Evolutionary conservation across 2,888 invertebrate species (phyloP), one percentile per base, ranked within the genome.

Genomic region (Harpalus rubripes): DNA sequence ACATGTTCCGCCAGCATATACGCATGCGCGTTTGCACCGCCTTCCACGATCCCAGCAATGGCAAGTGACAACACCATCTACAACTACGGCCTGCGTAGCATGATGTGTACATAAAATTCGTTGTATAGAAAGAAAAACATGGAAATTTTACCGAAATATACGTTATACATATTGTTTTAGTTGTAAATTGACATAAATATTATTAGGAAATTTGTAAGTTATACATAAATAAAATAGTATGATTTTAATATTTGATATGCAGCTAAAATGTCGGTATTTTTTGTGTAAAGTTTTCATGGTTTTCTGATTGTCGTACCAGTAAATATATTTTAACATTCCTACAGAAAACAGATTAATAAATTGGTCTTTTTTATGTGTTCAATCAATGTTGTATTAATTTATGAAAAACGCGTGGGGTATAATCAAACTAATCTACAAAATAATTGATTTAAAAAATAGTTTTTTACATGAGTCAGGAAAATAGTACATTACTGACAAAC

Each of bases 271-370:
- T 32, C 32, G 5, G 32, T 32, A 32, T 5, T 32, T 32, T 52
- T 52, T 8, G 7, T 12, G 44, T 52, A 52, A 52, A 63, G 32
- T 68, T 74, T 74, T 74, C 7, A 74, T 41, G 18, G 44, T 74
- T 74, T 41, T 74, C 18, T 39, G 68, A 32, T 68, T 68, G 72
- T 44, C 44, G 72, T 74, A 44, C 72, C 26, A 63, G 68, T 68
- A 68, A 68, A 68, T 68, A 68, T 68, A 68, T 68, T 68, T 74
- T 44, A 44, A 74, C 72, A 74, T 74, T 74, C 72, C 72, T 74
- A 74, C 41, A 74, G 12, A 74, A 74, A 44, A 44, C n/a, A 16
- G 41, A 44, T 74, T n/a, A 18, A 74, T 15, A 41, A 32, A 32
- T 68, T 68, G 26, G 32, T 32, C 32, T 68, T 39, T 22, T 7